These are phyloP conservation scores for Syrmaticus mikado DNA, from an alignment of 2,113 vertebrate species.

Conservation along the genomic window DNA sequence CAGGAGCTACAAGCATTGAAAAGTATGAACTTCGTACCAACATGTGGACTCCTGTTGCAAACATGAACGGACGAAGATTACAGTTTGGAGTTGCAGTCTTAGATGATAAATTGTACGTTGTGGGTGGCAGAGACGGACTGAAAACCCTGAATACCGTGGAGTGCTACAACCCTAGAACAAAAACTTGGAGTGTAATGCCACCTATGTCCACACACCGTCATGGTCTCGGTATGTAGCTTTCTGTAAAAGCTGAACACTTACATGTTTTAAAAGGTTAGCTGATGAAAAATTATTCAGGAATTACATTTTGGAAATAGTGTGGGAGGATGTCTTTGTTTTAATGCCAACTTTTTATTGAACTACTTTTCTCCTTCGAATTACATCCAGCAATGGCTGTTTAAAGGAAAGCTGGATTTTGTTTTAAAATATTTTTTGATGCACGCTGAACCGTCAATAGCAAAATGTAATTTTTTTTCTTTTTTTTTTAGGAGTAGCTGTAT, in stretches of 20 bases:
- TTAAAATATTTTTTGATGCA: not conserved
- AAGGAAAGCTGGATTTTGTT: not conserved
- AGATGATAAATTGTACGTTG: constrained; percentile 93
- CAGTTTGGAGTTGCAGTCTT: constrained; percentile 96
- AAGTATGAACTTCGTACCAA: constrained; percentile 96
- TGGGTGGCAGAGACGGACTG: constrained; percentile 94
- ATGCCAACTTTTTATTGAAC: not conserved
- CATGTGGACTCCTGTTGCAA: constrained; percentile 93
- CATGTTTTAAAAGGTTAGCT: not conserved
- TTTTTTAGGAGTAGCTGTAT: constrained; percentile 90
- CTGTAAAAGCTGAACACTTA: not conserved
- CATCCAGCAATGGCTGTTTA: not conserved
- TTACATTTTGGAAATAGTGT: not conserved
- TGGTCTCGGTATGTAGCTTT: constrained; percentile 86
- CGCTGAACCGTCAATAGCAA: not conserved
- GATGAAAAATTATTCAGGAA: not conserved
- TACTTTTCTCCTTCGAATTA: not conserved
- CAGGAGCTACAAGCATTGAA: constrained; percentile 97
- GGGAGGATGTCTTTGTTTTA: not conserved
- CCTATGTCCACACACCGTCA: constrained; percentile 98
- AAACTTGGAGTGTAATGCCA: constrained; percentile 97
- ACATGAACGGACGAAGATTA: constrained; percentile 94
- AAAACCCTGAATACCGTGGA: constrained; percentile 98
- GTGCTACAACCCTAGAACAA: constrained; percentile 96
- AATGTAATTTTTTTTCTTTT: not conserved